Base-by-base conservation (phyloP, 2,113 vertebrate genomes). In the Nibea coibor region DNA sequence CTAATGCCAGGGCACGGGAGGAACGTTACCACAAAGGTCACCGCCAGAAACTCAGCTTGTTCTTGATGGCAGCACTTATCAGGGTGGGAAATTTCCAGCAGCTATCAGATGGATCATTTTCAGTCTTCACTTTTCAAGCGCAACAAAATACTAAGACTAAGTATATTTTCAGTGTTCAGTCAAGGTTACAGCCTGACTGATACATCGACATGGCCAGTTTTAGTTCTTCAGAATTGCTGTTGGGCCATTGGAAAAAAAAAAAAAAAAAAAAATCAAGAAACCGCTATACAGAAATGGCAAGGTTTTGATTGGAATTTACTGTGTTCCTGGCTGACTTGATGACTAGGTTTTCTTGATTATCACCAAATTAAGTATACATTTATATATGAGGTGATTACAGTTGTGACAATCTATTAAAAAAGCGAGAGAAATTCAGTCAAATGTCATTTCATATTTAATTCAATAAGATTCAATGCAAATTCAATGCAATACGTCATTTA, bases 1-100 rank as follows among this genome's bases (percentile, higher is more conserved):
- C 48, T 69, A 42, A 73, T 73, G 69, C 57, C 81, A 57, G 54
- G 48, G 5, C 48, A 50, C 47, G 39, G 48, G 63, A 57, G 57
- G 50, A 31, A 17, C 20, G 1, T 45, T 47, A 10, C 2, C 22
- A 31, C 71, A 84, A 74, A 79, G 82, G 76, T 69, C 58, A 57
- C 69, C 3, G 10, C 16, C 43, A 42, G 24, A 24, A 53, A 69
- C 10, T 59, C 63, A 42, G 14, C 45, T 31, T 31, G 4, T 4
- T 39, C 39, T 48, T 10, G 24, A 48, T 47, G 10, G 64, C 22
- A 7, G 17, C 0, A 4, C 12, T 17, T 20, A 58, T 51, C 66
- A 69, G 45, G 3, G 45, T 51, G 70, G 42, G 45, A 67, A 43
- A 22, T 53, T 6, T 28, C 63, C 53, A 61, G 22, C 53, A 59